Base-by-base conservation (phyloP, 2,797 vertebrate genomes). In the Delichon dasypus region DNA sequence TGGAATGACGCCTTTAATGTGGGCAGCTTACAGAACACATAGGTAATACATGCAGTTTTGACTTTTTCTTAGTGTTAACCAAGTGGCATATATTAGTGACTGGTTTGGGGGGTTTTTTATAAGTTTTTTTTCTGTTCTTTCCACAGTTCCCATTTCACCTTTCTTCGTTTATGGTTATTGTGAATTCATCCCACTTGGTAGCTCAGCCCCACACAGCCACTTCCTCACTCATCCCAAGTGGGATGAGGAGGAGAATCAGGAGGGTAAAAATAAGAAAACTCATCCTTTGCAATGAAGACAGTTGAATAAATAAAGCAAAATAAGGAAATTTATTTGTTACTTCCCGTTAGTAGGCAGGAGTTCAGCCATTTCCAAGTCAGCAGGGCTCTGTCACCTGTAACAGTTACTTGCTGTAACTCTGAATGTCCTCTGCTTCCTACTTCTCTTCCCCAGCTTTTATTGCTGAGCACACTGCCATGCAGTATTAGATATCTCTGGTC, bases 1-100 rank as follows among this genome's bases (percentile, higher is more conserved):
- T 88, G 99, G 99, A 97, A 99, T 99, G 99, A 99, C 99, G 53
- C 99, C 99, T 92, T 98, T 99, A 97, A 99, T 99, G 99, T 99
- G 99, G 99, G 99, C 99, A 53, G 98, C 99, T 61, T 99, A 99
- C 97, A 98, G 99, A 97, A 99, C 99, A 80, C 99, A 99, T 97
- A 99, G 99, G 99, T 99, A 98, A 96, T 81, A 60, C 74, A 42
- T 85, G 19, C 38, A 47, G 40, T 86, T 93, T 82, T 82, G 23
- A 71, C 32, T 70, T 91, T 29, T 20, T 85, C 13, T 80, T 89
- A 55, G 7, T 66, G 44, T 70, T 82, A 75, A 32, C 42, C 40
- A 44, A 50, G 17, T 40, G 14, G 3, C 14, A 26, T 27, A 16
- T 38, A 71, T 27, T 40, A 65, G 15, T 60, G 50, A 48, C 25